These are phyloP conservation scores for Pygocentrus nattereri DNA, from an alignment of 2,797 vertebrate genomes.

Conservation along the genomic window DNA sequence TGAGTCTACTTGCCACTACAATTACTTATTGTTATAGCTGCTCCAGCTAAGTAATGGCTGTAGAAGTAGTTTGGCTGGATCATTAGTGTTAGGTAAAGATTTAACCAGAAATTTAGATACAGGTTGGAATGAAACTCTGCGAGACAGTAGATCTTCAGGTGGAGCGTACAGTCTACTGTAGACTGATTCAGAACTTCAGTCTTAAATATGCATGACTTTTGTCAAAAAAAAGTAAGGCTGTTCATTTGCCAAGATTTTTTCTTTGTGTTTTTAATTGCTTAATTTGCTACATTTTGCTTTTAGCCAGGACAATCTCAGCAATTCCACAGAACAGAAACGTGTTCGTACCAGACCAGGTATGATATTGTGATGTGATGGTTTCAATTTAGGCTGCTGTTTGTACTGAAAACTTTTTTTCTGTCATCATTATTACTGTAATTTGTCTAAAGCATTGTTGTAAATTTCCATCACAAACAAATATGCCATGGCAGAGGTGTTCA, in stretches of 20 bases:
- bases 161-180: too few species aligned
- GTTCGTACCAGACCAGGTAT: conserved; percentile 24
- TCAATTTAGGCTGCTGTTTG: background rate
- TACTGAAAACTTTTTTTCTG: background rate
- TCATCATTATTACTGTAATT: background rate
- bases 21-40: too few species aligned
- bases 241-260: background rate
- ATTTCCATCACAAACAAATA: background rate
- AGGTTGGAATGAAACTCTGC: too few species aligned
- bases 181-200: background rate
- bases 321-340: background rate
- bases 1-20: too few species aligned
- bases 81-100: too few species aligned
- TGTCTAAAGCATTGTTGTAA: background rate
- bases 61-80: too few species aligned
- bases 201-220: background rate
- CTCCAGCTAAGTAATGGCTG: too few species aligned
- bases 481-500: background rate
- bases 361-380: background rate
- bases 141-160: too few species aligned
- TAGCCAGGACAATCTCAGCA: conserved; percentile 24
- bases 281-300: background rate
- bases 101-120: too few species aligned
- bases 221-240: background rate
- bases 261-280: background rate